These are phyloP conservation scores for Amaurobius ferox DNA, from an alignment of 2,888 invertebrate species.

Conservation along the genomic window DNA sequence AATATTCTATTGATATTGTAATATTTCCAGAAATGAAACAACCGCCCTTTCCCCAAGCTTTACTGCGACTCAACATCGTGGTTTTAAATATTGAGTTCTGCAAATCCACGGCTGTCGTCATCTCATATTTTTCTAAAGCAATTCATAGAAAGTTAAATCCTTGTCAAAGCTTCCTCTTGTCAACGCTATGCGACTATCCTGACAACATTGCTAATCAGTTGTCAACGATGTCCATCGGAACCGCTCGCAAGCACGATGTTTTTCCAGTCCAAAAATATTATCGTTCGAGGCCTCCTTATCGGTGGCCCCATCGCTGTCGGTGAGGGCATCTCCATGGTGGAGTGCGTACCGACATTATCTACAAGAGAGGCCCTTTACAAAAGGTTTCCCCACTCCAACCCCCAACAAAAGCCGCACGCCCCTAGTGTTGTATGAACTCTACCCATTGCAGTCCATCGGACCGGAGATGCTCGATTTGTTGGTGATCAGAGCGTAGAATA, in stretches of 20 bases:
- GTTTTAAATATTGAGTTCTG: too few species aligned
- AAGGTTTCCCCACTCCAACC: constrained; percentile 34
- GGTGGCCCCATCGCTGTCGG: constrained; percentile 33
- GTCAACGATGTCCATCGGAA: constrained; percentile 9
- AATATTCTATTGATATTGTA: too few species aligned
- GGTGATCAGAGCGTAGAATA: constrained; percentile 10
- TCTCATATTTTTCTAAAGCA: too few species aligned
- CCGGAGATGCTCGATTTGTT: constrained; percentile 17
- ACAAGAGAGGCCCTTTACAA: constrained; percentile 23
- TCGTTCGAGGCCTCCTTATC: constrained; percentile 38
- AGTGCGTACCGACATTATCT: constrained; percentile 53
- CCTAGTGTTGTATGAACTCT: constrained; percentile 52
- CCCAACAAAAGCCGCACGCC: constrained; percentile 69
- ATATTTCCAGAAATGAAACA: too few species aligned
- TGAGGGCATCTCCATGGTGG: constrained; percentile 40
- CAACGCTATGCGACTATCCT: neutral
- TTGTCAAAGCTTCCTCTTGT: neutral
- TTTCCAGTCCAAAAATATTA: constrained; percentile 14
- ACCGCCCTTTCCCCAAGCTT: too few species aligned
- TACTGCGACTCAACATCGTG: too few species aligned
- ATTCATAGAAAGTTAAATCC: too few species aligned
- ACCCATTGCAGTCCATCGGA: constrained; percentile 51
- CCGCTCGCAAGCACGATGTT: constrained; percentile 5
- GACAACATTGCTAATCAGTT: neutral
- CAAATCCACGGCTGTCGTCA: too few species aligned